These are phyloP conservation scores for Ceratotherium simum DNA, from an alignment of 2,113 vertebrate species.

Conservation along the genomic window DNA sequence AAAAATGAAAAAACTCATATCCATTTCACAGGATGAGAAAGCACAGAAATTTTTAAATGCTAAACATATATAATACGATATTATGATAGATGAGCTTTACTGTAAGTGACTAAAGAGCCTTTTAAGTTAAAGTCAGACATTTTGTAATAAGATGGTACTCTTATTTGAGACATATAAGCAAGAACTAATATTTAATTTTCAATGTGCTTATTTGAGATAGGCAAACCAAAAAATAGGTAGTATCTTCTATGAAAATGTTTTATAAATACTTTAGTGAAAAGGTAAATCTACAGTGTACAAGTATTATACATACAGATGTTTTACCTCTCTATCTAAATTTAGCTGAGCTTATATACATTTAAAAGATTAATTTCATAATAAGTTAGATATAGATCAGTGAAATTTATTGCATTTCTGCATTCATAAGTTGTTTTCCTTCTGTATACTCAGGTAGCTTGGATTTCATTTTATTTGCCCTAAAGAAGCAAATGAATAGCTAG, in stretches of 20 bases:
- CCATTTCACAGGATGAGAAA: background rate
- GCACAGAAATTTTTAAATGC: constrained; percentile 6
- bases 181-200: constrained; percentile 17
- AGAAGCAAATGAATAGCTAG: constrained; percentile 71
- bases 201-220: background rate
- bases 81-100: background rate
- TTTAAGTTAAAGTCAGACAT: background rate
- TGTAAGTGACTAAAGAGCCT: background rate
- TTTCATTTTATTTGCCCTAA: constrained; percentile 73
- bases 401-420: background rate
- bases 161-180: background rate
- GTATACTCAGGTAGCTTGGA: background rate
- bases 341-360: background rate
- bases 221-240: background rate
- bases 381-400: background rate
- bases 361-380: background rate
- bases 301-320: background rate
- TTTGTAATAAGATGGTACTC: background rate
- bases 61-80: background rate
- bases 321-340: background rate
- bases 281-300: background rate
- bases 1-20: background rate
- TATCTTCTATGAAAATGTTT: background rate
- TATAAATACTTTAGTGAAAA: background rate
- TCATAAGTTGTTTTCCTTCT: constrained; percentile 17